phyloP scores from a whole-genome alignment of 2,113 vertebrate species.

The Hiodon tergisus region DNA sequence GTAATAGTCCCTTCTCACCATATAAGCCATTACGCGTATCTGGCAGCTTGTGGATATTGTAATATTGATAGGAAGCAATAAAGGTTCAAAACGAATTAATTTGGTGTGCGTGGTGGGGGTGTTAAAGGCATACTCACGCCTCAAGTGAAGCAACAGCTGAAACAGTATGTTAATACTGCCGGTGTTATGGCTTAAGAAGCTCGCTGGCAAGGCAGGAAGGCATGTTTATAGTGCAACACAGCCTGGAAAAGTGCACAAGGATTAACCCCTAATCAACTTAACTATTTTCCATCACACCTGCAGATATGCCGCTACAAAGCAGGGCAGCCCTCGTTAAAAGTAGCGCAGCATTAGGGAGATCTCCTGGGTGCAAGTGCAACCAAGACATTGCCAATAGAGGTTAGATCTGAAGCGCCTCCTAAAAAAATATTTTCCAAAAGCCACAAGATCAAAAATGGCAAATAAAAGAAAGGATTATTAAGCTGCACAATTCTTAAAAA shows the following conservation, averaged over 20 bases:
- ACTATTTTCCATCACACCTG: neutral
- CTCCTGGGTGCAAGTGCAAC: neutral
- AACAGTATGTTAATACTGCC: neutral
- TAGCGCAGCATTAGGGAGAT: no score
- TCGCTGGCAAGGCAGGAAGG: neutral
- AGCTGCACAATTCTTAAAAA: neutral
- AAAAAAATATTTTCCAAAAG: neutral
- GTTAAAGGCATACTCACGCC: neutral
- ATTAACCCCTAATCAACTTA: neutral
- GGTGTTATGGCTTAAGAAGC: neutral
- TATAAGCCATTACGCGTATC: neutral
- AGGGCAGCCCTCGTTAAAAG: neutral
- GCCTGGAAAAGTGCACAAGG: neutral
- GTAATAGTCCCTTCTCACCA: neutral
- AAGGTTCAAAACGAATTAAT: neutral
- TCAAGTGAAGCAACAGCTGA: neutral
- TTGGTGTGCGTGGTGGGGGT: neutral
- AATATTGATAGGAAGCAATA: neutral
- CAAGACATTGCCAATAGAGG: neutral
- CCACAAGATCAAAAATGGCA: neutral
- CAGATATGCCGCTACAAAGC: neutral
- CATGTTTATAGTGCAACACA: neutral
- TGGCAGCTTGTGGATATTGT: neutral
- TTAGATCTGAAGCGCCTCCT: neutral
- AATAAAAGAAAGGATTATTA: neutral